phyloP scores from a whole-genome alignment of 2,113 vertebrate genomes.

The Anas platyrhynchos region DNA sequence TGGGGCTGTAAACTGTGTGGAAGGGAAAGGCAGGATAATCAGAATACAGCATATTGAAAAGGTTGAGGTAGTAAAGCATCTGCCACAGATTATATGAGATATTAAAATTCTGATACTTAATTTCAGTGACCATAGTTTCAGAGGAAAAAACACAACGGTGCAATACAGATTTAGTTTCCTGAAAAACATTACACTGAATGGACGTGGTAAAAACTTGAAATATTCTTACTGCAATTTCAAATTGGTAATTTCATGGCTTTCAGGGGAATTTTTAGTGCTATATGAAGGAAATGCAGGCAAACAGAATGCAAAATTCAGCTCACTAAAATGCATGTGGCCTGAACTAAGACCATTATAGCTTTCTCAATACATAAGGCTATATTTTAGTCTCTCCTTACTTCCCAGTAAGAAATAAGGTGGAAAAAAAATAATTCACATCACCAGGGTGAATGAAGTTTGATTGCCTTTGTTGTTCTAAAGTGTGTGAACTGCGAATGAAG shows the following conservation, averaged over 20 bases:
- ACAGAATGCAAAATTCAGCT: neutral
- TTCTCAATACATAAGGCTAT: neutral
- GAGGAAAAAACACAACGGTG: neutral
- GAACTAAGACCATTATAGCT: neutral
- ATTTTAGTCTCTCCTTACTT: neutral
- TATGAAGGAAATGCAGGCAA: neutral
- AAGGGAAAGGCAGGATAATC: conserved; percentile 35
- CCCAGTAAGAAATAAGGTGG: neutral
- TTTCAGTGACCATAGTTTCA: neutral
- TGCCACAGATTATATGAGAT: conserved; percentile 35
- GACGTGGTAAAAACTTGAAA: neutral
- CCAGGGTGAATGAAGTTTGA: neutral
- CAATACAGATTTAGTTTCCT: neutral
- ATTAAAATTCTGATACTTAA: conserved; percentile 59
- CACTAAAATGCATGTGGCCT: neutral
- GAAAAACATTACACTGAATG: neutral
- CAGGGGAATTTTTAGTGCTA: neutral
- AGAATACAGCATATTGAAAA: conserved; percentile 55
- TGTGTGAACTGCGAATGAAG: neutral
- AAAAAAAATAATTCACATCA: neutral
- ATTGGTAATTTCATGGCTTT: neutral
- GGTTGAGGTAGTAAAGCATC: conserved; percentile 66
- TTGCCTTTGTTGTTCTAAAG: neutral
- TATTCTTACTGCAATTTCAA: neutral
- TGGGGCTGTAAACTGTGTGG: conserved; percentile 31